Conservation (phyloP, 2,797 vertebrate species). For the Enteromius afrohamiltoni region DNA sequence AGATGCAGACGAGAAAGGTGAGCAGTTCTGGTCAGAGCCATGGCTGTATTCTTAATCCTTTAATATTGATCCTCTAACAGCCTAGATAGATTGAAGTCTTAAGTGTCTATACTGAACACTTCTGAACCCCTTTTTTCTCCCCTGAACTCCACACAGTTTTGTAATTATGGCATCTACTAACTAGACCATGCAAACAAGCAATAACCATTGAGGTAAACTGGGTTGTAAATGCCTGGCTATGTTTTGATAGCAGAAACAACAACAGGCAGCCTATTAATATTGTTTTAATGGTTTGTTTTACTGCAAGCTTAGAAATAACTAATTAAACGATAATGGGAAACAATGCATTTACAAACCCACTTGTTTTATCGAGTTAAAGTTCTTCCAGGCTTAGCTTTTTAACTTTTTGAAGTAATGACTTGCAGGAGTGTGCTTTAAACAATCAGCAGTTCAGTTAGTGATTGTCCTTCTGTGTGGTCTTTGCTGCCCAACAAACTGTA, state of each 20-base stretch:
- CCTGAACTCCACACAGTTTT: not conserved
- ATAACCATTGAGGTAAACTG: not conserved
- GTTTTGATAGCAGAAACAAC: not conserved
- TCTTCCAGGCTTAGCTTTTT: not conserved
- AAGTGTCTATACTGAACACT: not conserved
- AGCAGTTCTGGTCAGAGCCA: slow-evolving; percentile 45
- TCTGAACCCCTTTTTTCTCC: not conserved
- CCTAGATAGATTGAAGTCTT: not conserved
- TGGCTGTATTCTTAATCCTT: not conserved
- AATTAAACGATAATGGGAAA: not conserved
- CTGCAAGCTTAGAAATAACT: not conserved
- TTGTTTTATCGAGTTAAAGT: not conserved
- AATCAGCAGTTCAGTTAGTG: not conserved
- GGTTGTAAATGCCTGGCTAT: not conserved
- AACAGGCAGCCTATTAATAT: not conserved
- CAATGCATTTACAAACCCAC: not conserved
- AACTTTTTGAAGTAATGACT: not conserved
- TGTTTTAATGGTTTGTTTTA: not conserved
- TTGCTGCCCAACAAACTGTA: not conserved
- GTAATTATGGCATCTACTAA: not conserved
- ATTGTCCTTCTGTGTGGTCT: not conserved
- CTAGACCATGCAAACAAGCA: too few species aligned
- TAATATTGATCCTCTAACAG: not conserved
- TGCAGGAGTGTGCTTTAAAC: not conserved
- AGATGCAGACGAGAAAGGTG: slow-evolving; percentile 99